A percentile compares a stretch with the other conserved stretches of the same genome.
These are phyloP conservation scores for Xerus inauris DNA, from an alignment of 2,113 vertebrate species.

Conservation along the genomic window DNA sequence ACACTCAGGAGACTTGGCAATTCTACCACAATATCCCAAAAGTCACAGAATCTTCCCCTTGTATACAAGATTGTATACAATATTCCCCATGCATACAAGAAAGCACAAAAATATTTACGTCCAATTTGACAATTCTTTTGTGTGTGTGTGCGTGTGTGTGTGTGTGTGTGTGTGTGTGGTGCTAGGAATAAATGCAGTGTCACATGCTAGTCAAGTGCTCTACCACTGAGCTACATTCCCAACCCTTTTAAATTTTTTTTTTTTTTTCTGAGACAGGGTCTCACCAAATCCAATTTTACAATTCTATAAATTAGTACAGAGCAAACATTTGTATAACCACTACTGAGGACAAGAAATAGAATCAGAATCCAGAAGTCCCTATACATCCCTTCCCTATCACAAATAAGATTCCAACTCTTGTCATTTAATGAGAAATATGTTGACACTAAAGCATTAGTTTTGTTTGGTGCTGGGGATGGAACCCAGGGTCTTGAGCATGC, in stretches of 20 bases:
- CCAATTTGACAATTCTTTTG: background rate
- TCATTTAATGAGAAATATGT: background rate
- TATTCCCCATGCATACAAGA: background rate
- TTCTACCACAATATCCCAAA: background rate
- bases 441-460: background rate
- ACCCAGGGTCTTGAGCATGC: background rate
- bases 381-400: rapidly evolving
- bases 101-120: background rate
- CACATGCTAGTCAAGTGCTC: background rate
- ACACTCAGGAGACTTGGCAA: background rate
- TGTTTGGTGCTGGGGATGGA: background rate
- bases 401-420: background rate
- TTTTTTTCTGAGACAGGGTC: background rate
- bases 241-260: background rate
- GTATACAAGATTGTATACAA: too few relatives aligned
- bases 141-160: too few relatives aligned
- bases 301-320: background rate
- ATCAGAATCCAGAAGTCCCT: background rate
- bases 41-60: background rate
- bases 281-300: background rate
- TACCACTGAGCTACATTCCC: background rate
- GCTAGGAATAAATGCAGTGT: background rate
- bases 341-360: background rate
- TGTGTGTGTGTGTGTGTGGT: background rate
- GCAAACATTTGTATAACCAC: background rate